These are phyloP conservation scores for Panurus biarmicus DNA, from an alignment of 2,113 vertebrate genomes.

Conservation along the genomic window DNA sequence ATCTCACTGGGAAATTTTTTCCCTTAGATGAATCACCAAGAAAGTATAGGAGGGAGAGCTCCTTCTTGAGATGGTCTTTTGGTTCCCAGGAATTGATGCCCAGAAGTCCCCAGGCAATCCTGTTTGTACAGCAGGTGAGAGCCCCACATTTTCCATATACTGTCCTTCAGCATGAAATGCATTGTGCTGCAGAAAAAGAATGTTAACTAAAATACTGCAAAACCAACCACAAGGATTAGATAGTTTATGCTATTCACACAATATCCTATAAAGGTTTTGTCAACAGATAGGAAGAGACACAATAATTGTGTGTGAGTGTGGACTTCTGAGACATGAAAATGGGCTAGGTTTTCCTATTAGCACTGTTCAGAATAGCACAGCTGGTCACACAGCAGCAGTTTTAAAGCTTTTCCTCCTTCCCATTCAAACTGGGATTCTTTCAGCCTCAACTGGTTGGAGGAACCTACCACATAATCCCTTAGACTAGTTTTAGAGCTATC, in stretches of 20 bases:
- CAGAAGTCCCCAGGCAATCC: background rate
- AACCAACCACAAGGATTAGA: background rate
- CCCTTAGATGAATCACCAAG: background rate
- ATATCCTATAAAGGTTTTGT: background rate
- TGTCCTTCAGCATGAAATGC: background rate
- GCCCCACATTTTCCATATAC: background rate
- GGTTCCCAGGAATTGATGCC: background rate
- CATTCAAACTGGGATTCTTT: background rate
- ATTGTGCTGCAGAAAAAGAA: background rate
- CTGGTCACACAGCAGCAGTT: background rate
- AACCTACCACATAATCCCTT: background rate
- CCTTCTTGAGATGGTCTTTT: background rate
- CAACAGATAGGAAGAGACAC: background rate
- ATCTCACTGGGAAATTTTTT: background rate
- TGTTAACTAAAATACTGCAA: background rate
- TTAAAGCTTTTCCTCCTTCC: background rate
- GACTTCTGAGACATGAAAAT: background rate
- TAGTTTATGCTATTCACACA: background rate
- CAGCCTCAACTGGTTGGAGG: background rate
- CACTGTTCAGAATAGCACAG: background rate
- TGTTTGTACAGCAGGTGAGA: background rate
- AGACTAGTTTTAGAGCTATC: background rate
- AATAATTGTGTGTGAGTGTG: background rate
- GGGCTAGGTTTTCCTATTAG: background rate
- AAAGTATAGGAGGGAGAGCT: background rate